phyloP scores from a whole-genome alignment of 2,888 invertebrate genomes.

The Anorthoa munda region DNA sequence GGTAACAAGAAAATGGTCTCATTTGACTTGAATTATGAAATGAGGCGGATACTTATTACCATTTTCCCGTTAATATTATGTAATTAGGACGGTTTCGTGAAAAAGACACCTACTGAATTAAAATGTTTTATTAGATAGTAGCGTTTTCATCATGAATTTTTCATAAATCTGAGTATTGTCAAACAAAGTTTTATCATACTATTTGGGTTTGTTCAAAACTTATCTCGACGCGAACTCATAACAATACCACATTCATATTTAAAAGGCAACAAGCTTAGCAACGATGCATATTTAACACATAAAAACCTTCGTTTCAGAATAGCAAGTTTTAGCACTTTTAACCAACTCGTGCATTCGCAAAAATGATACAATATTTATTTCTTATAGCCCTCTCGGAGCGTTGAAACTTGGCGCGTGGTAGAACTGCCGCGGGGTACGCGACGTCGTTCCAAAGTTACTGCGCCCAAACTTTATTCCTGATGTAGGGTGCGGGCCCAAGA shows the following conservation, averaged over 20 bases:
- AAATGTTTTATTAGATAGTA: slow-evolving; percentile 21
- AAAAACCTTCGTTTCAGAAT: slow-evolving; percentile 47
- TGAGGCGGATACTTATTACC: slow-evolving; percentile 32
- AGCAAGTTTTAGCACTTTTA: slow-evolving; percentile 68
- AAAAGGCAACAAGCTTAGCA: slow-evolving; percentile 57
- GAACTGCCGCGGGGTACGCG: slow-evolving; percentile 65
- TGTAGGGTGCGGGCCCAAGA: slow-evolving; percentile 62
- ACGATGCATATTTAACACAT: slow-evolving; percentile 57
- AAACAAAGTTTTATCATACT: slow-evolving; percentile 13
- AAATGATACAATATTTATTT: slow-evolving; percentile 74
- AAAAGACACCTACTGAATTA: slow-evolving; percentile 12
- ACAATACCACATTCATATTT: slow-evolving; percentile 54
- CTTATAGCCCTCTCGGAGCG: slow-evolving; percentile 64
- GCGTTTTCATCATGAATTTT: neutral
- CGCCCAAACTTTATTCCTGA: slow-evolving; percentile 65
- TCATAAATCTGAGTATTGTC: neutral
- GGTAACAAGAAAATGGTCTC: slow-evolving; percentile 16
- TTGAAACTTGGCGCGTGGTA: slow-evolving; percentile 67
- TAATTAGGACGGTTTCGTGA: slow-evolving; percentile 34
- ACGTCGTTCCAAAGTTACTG: slow-evolving; percentile 66
- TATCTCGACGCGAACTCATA: slow-evolving; percentile 35
- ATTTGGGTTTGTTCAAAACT: slow-evolving; percentile 32
- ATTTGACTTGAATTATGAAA: slow-evolving; percentile 31
- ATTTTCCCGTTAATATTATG: slow-evolving; percentile 32
- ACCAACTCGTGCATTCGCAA: slow-evolving; percentile 66